Evolutionary conservation across 2,797 vertebrate species (phyloP).

Genomic region (Merluccius polli): DNA sequence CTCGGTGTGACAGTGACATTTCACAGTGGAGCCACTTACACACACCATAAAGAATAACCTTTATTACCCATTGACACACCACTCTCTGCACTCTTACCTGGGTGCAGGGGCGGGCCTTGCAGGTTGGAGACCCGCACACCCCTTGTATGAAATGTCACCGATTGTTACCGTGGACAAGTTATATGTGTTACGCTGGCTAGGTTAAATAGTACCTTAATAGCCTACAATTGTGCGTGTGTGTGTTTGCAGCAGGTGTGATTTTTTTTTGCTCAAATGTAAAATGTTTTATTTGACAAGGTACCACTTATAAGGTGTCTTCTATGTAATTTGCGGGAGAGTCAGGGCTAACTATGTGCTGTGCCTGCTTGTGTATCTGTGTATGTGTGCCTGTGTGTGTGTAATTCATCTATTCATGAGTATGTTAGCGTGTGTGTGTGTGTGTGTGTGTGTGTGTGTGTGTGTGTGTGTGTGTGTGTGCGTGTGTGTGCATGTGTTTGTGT

Average conservation of each 20-base stretch:
- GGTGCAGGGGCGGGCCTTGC: conserved; percentile 25
- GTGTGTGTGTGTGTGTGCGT: background rate
- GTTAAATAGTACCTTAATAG: conserved; percentile 47
- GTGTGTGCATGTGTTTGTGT: conserved; percentile 23
- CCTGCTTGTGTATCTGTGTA: background rate
- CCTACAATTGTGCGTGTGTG: conserved; percentile 23
- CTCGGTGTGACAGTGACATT: conserved; percentile 67
- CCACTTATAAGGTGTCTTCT: background rate
- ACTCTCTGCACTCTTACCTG: conserved; percentile 28
- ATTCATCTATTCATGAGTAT: background rate
- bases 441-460: background rate
- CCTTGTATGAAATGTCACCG: conserved; percentile 57
- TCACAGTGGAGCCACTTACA: conserved; percentile 61
- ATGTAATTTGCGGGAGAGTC: background rate
- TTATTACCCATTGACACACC: conserved; percentile 62
- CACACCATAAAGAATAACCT: conserved; percentile 69
- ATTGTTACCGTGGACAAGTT: conserved; percentile 36
- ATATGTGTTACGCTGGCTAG: conserved; percentile 31
- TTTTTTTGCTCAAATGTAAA: background rate
- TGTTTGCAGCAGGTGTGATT: conserved; percentile 1
- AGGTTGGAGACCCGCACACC: conserved; percentile 35
- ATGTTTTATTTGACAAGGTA: background rate
- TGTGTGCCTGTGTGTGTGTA: conserved; percentile 9
- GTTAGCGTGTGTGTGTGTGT: background rate
- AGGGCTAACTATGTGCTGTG: background rate